Conservation (phyloP, 2,797 vertebrate genomes). For the Oryzias sinensis region DNA sequence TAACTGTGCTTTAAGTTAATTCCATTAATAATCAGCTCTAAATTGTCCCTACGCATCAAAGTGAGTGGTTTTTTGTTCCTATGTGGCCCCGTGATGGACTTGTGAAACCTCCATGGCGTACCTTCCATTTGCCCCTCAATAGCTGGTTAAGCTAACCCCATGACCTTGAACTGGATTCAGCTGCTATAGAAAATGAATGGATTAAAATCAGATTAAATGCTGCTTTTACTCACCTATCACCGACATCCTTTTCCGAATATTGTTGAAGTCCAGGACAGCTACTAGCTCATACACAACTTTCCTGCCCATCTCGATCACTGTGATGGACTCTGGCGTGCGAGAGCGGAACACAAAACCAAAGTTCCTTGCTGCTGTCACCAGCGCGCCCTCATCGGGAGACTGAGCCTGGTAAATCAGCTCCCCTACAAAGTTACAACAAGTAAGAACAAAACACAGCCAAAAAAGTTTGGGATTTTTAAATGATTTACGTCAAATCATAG, state of each 20-base stretch:
- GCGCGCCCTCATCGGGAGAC: constrained; percentile 93
- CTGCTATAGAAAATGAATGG: not conserved
- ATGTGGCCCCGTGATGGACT: too few relatives aligned
- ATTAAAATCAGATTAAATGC: not conserved
- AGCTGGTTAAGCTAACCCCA: too few relatives aligned
- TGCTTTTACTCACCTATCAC: constrained; percentile 83
- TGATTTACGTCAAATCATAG: too few relatives aligned
- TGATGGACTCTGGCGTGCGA: not conserved
- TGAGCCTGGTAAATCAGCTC: constrained; percentile 90
- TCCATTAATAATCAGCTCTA: too few relatives aligned
- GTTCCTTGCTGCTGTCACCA: constrained; percentile 91
- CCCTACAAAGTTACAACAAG: constrained; percentile 65
- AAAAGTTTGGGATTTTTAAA: too few relatives aligned
- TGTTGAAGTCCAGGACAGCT: constrained; percentile 92
- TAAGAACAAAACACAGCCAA: too few relatives aligned
- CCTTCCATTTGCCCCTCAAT: too few relatives aligned
- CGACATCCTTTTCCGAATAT: constrained; percentile 93
- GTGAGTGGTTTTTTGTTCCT: too few relatives aligned
- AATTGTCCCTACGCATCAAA: too few relatives aligned
- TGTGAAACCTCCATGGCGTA: too few relatives aligned
- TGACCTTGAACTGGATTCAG: too few relatives aligned
- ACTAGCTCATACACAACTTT: constrained; percentile 83
- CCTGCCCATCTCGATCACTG: constrained; percentile 23
- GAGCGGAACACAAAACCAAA: not conserved
- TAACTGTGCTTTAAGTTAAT: too few relatives aligned